These are phyloP conservation scores for Ischnus inquisitorius DNA, from an alignment of 2,888 invertebrate species.

Conservation along the genomic window DNA sequence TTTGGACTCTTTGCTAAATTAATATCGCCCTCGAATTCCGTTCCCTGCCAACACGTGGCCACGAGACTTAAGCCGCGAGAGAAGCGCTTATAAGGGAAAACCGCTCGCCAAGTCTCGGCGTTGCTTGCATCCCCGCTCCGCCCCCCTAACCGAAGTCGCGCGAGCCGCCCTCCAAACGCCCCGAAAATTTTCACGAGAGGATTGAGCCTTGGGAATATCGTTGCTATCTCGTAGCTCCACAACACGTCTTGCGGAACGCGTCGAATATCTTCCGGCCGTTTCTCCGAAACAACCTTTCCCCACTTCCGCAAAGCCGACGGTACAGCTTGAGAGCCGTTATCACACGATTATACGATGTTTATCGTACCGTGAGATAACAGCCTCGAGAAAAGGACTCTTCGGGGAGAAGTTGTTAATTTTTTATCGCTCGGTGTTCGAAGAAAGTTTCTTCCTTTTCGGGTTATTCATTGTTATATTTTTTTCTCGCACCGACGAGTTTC, in stretches of 20 bases:
- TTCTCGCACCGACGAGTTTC: constrained; percentile 16
- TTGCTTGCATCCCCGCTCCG: constrained; percentile 23
- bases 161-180: background rate
- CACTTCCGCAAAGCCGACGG: background rate
- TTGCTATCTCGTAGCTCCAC: background rate
- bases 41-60: constrained; percentile 55
- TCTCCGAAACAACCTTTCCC: constrained; percentile 33
- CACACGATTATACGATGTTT: constrained; percentile 55
- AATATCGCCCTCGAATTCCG: constrained; percentile 79
- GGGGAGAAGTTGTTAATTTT: constrained; percentile 32
- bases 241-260: constrained; percentile 1
- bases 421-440: constrained; percentile 14
- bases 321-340: constrained; percentile 25
- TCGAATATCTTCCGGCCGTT: constrained; percentile 61
- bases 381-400: constrained; percentile 7
- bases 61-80: constrained; percentile 42
- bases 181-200: constrained; percentile 53
- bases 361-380: constrained; percentile 44
- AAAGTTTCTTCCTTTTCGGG: background rate
- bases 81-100: constrained; percentile 47
- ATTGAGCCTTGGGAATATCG: constrained; percentile 46
- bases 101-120: constrained; percentile 41
- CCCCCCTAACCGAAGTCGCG: background rate
- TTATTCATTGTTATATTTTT: constrained; percentile 20
- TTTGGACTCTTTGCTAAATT: constrained; percentile 79